Evolutionary conservation across 2,113 vertebrate genomes (phyloP), one percentile per base, ranked within the genome.

Genomic region (Etheostoma cragini): DNA sequence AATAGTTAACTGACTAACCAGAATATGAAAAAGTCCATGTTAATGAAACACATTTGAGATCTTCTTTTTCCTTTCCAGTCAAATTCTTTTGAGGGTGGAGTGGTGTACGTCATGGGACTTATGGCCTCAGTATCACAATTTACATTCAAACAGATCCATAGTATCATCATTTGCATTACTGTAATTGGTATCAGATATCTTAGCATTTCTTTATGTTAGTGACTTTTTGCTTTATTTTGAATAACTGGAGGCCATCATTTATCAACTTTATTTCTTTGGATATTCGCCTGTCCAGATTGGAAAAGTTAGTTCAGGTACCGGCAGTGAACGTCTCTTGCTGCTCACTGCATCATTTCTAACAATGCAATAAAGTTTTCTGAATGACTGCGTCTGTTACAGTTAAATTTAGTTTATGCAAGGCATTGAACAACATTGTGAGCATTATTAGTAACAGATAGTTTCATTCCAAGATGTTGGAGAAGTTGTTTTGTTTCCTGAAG

Each of bases 321-420:
- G 63, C 72, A 80, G 83, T 69, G 53, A 77, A 58, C 2, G 22
- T 76, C 30, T 11, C 10, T 42, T 10, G 38, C 30, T 30, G 35
- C 35, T 80, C 49, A 1, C 68, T 85, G 80, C 75, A 26, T 83
- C 30, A 47, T 84, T 64, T 83, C 42, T 33, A 65, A 81, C 58
- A 80, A 86, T 85, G 84, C 88, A 86, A 90, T 86, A 87, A 81
- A 46, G 38, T 61, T 81, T 11, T 78, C 5, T 78, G 67, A 72
- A 75, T 66, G 60, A 42, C 67, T 56, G 49, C 19, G 6, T 87
- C 50, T 71, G 15, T 58, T 38, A 60, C 46, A 81, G 69, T 78
- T 17, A 35, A 0, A 47, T 53, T 68, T 78, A 45, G 49, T 57
- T 74, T 74, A 76, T 83, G 75, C 75, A 85, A 75, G 77, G 63